Evolutionary conservation across 2,113 vertebrate genomes (phyloP).

Genomic region (Ictalurus furcatus): DNA sequence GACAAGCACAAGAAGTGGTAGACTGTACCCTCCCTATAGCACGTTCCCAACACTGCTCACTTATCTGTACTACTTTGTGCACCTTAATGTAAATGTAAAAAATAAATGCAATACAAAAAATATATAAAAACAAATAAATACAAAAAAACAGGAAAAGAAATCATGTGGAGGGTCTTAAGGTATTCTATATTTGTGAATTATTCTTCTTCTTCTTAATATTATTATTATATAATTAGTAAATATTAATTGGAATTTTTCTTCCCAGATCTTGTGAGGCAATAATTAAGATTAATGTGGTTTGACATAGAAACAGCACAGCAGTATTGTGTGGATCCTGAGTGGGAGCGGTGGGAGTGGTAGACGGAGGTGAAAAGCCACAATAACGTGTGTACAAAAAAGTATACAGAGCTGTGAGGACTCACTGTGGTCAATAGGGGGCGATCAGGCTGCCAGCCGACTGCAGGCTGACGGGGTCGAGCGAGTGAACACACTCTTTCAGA

Average conservation of each 20-base stretch:
- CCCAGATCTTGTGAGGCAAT: neutral
- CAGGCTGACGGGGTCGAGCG: constrained; percentile 59
- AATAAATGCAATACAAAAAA: neutral
- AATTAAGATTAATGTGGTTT: neutral
- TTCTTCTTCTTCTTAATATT: no score
- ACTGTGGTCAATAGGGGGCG: constrained; percentile 57
- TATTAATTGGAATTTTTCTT: neutral
- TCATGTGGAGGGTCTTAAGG: neutral
- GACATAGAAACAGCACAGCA: neutral
- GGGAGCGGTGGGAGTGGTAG: neutral
- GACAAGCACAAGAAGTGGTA: no score
- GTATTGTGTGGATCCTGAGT: neutral
- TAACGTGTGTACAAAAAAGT: neutral
- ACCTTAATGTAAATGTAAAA: neutral
- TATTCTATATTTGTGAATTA: no score
- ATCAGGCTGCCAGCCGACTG: constrained; percentile 61
- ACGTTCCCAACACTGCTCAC: no score
- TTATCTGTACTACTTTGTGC: no score
- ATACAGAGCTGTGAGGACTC: constrained; percentile 44
- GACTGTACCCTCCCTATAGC: no score
- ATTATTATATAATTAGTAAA: no score
- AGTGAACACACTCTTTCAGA: constrained; percentile 64
- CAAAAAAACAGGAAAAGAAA: neutral
- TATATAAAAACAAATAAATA: neutral
- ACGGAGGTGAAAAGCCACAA: neutral